A percentile compares a stretch with the other conserved stretches of the same genome.
These are phyloP conservation scores for Sminthurides aquaticus DNA, from an alignment of 2,888 invertebrate genomes.

Conservation along the genomic window DNA sequence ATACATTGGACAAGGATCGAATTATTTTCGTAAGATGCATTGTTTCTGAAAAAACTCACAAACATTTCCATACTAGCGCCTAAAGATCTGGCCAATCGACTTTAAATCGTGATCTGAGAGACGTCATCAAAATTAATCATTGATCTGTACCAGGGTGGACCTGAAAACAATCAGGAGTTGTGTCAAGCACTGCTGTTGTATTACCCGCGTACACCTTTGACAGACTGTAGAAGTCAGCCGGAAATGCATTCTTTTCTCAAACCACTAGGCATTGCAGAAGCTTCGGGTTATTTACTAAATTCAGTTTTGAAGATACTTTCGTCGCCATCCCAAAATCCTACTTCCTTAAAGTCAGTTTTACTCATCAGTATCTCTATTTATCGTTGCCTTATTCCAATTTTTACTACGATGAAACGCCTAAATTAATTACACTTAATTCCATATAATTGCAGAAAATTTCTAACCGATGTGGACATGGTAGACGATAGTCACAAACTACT, in stretches of 20 bases:
- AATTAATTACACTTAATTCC: too few relatives aligned
- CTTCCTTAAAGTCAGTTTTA: too few relatives aligned
- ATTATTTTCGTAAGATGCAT: conserved; percentile 59
- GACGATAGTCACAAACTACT: conserved; percentile 21
- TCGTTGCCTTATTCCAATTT: too few relatives aligned
- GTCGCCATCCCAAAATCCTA: too few relatives aligned
- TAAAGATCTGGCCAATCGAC: too few relatives aligned
- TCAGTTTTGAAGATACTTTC: too few relatives aligned
- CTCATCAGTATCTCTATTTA: too few relatives aligned
- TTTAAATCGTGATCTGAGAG: too few relatives aligned
- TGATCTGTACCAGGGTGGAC: conserved; percentile 69
- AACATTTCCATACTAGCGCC: neutral
- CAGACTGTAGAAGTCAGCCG: conserved; percentile 64
- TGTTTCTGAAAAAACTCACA: neutral
- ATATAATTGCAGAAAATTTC: neutral
- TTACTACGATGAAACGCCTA: too few relatives aligned
- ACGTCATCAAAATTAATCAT: too few relatives aligned
- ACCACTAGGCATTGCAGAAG: conserved; percentile 30
- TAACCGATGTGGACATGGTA: neutral
- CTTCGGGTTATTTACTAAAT: conserved; percentile 29
- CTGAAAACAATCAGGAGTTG: conserved; percentile 78
- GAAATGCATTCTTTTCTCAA: conserved; percentile 34
- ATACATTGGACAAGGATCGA: conserved; percentile 59
- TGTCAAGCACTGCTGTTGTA: conserved; percentile 75
- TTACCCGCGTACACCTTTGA: conserved; percentile 71